Percentiles rank a stretch among this genome's conserved stretches.
Evolutionary conservation across 2,888 invertebrate species (phyloP).

Genomic region (Coenonympha glycerion): DNA sequence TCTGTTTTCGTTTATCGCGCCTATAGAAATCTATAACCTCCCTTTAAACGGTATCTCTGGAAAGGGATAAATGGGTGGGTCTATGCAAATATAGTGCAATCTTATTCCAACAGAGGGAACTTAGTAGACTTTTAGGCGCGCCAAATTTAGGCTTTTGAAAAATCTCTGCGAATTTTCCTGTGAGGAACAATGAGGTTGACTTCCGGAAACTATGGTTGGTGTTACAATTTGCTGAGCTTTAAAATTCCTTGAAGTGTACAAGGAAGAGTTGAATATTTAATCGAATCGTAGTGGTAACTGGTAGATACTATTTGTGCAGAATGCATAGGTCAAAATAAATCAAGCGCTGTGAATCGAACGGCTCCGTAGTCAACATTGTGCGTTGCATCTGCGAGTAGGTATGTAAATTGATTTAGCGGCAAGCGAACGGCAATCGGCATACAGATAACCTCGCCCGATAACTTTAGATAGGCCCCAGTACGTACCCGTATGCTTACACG

Average conservation of each 20-base stretch:
- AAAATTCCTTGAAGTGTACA: too few species aligned
- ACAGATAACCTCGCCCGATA: conserved; percentile 34
- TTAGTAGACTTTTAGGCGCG: too few species aligned
- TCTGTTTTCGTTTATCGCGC: too few species aligned
- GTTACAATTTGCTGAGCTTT: not conserved
- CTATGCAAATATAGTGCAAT: too few species aligned
- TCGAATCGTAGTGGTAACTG: too few species aligned
- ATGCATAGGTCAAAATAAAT: conserved; percentile 25
- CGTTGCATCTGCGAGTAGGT: conserved; percentile 22
- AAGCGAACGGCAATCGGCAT: conserved; percentile 17
- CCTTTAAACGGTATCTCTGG: too few species aligned
- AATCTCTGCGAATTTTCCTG: too few species aligned
- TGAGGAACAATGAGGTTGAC: not conserved
- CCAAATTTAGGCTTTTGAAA: too few species aligned
- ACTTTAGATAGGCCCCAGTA: conserved; percentile 23
- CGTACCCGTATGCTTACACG: conserved; percentile 12
- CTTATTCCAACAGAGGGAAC: too few species aligned
- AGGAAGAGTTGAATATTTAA: not conserved
- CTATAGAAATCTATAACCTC: too few species aligned
- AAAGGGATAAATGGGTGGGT: too few species aligned
- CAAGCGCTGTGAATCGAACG: conserved; percentile 9
- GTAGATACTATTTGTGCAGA: not conserved
- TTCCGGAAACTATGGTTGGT: not conserved
- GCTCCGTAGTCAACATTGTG: conserved; percentile 7
- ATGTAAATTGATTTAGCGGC: conserved; percentile 36